phyloP scores from a whole-genome alignment of 1,140 invertebrate genomes.

The Contarinia nasturtii region DNA sequence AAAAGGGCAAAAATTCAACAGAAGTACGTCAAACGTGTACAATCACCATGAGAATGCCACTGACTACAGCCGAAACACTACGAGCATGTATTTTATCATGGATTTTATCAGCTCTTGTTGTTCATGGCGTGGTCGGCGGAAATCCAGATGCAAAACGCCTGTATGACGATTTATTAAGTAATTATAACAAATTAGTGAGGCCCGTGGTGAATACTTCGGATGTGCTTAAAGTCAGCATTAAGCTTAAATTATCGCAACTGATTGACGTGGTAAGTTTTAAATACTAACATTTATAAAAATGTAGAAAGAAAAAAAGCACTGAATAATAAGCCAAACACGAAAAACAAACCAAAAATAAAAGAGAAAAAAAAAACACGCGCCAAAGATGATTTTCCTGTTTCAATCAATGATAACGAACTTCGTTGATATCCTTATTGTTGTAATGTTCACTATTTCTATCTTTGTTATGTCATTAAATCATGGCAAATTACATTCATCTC shows the following conservation, averaged over 20 bases:
- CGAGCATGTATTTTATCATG: conserved; percentile 23
- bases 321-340: not conserved
- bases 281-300: not conserved
- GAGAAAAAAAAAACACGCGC: not conserved
- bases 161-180: conserved; percentile 78
- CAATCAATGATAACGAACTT: not conserved
- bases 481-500: too few species aligned
- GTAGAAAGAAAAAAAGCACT: not conserved
- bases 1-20: too few species aligned
- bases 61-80: conserved; percentile 24
- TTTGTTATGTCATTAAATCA: too few species aligned
- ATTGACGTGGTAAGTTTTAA: conserved; percentile 73
- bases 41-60: conserved; percentile 13
- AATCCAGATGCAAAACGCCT: conserved; percentile 79
- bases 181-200: conserved; percentile 87
- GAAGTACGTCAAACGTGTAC: too few species aligned
- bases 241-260: conserved; percentile 82
- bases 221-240: conserved; percentile 81
- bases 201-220: conserved; percentile 84
- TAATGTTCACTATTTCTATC: not conserved
- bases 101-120: conserved; percentile 18
- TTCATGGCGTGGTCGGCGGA: conserved; percentile 45
- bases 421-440: not conserved
- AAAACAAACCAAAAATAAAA: not conserved
- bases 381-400: not conserved